phyloP scores from a whole-genome alignment of 2,113 vertebrate genomes.

The Salvelinus fontinalis region DNA sequence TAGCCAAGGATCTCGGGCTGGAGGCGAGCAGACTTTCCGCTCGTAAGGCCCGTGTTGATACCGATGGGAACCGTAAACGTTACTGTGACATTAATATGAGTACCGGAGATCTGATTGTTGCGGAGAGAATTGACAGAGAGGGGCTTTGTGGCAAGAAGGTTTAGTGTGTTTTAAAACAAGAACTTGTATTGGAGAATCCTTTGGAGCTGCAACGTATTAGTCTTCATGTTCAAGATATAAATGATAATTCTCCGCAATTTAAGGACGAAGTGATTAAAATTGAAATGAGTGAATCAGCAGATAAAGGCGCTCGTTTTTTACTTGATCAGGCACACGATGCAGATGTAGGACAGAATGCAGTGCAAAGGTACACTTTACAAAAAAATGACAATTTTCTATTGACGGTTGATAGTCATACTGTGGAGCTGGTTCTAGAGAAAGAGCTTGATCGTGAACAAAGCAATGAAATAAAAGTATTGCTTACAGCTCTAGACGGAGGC shows the following conservation, averaged over 20 bases:
- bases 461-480: constrained; percentile 41
- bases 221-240: constrained; percentile 76
- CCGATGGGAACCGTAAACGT: constrained; percentile 50
- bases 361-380: constrained; percentile 67
- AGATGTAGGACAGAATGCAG: constrained; percentile 69
- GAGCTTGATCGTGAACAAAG: constrained; percentile 64
- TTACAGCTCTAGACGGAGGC: constrained; percentile 65
- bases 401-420: constrained; percentile 47
- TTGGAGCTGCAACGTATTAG: constrained; percentile 62
- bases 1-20: constrained; percentile 75
- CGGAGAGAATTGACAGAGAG: constrained; percentile 76
- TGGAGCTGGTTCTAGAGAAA: constrained; percentile 61
- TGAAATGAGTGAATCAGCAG: constrained; percentile 65
- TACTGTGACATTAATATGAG: constrained; percentile 68
- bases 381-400: constrained; percentile 67
- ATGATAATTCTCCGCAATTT: constrained; percentile 77
- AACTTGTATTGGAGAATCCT: constrained; percentile 66
- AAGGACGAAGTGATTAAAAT: constrained; percentile 37
- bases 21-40: constrained; percentile 45
- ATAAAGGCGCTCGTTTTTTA: constrained; percentile 56
- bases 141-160: constrained; percentile 65
- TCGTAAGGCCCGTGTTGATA: constrained; percentile 59
- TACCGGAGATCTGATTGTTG: constrained; percentile 69
- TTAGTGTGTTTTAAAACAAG: constrained; percentile 69
- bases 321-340: constrained; percentile 73